These are phyloP conservation scores for Malacoraja senta DNA, from an alignment of 2,797 vertebrate species.

Conservation along the genomic window DNA sequence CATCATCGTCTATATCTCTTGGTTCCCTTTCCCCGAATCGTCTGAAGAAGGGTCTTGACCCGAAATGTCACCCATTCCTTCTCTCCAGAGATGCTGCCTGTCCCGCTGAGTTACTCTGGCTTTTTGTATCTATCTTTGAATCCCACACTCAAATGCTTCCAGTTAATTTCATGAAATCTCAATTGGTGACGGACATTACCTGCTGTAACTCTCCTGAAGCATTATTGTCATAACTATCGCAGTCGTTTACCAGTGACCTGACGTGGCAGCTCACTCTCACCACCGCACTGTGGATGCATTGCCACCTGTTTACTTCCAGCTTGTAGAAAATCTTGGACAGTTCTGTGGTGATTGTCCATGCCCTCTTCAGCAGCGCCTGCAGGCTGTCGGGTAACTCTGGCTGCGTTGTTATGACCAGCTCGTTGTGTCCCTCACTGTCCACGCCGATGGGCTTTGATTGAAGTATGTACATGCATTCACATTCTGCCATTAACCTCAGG, in stretches of 20 bases:
- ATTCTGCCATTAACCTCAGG: slow-evolving; percentile 89
- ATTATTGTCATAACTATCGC: slow-evolving; percentile 55
- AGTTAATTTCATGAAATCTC: neutral
- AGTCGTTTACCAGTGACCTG: slow-evolving; percentile 81
- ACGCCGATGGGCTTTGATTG: slow-evolving; percentile 88
- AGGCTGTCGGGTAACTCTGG: slow-evolving; percentile 68
- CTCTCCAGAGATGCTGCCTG: too few species aligned
- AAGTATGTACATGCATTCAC: slow-evolving; percentile 95
- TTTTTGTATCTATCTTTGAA: neutral
- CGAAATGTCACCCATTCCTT: too few species aligned
- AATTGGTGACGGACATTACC: slow-evolving; percentile 53
- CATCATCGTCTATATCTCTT: too few species aligned
- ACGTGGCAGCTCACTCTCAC: slow-evolving; percentile 82
- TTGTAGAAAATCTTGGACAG: slow-evolving; percentile 85
- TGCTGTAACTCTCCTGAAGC: slow-evolving; percentile 74
- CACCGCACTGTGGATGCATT: slow-evolving; percentile 82
- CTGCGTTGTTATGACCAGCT: slow-evolving; percentile 73
- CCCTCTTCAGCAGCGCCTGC: slow-evolving; percentile 79
- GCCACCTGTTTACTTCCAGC: slow-evolving; percentile 85
- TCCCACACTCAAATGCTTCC: neutral
- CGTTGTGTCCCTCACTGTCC: slow-evolving; percentile 76
- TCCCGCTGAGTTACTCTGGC: too few species aligned
- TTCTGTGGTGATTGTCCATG: slow-evolving; percentile 87
- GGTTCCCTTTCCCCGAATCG: too few species aligned
- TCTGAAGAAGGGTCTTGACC: too few species aligned